phyloP scores from a whole-genome alignment of 2,888 invertebrate genomes.

The Tetragonisca angustula region DNA sequence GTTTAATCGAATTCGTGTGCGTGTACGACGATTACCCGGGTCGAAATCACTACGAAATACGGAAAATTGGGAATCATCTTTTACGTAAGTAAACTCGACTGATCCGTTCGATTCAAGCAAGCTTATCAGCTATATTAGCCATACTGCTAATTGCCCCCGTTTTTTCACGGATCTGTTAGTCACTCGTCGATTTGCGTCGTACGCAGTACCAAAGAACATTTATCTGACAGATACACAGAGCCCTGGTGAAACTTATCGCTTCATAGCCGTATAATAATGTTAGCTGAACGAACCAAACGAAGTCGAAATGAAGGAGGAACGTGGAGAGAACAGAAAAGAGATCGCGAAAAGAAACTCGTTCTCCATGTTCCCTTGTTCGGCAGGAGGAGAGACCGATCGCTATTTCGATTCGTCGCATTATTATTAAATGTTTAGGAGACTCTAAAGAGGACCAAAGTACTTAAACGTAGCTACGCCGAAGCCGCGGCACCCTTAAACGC shows the following conservation, averaged over 20 bases:
- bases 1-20: constrained; percentile 5
- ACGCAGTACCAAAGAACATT: constrained; percentile 35
- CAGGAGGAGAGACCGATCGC: constrained; percentile 16
- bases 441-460: constrained; percentile 73
- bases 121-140: neutral
- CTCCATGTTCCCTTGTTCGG: neutral
- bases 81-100: too few species aligned
- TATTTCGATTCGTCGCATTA: constrained; percentile 51
- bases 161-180: neutral
- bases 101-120: too few species aligned
- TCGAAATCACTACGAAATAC: neutral
- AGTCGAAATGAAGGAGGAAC: constrained; percentile 1
- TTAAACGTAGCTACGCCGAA: constrained; percentile 63
- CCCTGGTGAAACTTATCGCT: neutral
- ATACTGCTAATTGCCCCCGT: neutral
- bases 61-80: too few species aligned
- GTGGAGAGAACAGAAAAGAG: neutral
- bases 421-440: constrained; percentile 63
- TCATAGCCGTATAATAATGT: constrained; percentile 21
- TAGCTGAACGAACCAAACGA: constrained; percentile 6
- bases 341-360: neutral
- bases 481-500: constrained; percentile 34
- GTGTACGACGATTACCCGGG: constrained; percentile 24
- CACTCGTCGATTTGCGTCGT: constrained; percentile 42
- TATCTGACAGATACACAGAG: constrained; percentile 33